Evolutionary conservation across 2,113 vertebrate species (phyloP).

Genomic region (Rhombomys opimus): DNA sequence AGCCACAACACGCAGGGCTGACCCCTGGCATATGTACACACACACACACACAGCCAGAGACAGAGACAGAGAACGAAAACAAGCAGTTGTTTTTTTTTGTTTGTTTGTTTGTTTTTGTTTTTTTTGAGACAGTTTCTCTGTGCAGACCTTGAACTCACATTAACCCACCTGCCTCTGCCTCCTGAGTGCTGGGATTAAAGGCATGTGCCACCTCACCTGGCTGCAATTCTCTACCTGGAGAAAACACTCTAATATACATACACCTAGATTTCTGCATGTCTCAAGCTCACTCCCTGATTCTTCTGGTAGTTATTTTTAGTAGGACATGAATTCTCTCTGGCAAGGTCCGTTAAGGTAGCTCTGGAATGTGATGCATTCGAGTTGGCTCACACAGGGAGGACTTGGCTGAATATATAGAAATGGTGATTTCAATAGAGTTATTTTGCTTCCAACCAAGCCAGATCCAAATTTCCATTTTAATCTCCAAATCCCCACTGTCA

Average conservation of each 20-base stretch:
- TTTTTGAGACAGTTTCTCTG: too few species aligned
- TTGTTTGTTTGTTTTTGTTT: too few species aligned
- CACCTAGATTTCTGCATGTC: background rate
- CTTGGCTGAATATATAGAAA: conserved; percentile 29
- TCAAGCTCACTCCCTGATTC: background rate
- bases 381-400: background rate
- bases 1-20: background rate
- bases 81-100: background rate
- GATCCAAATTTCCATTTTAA: conserved; percentile 14
- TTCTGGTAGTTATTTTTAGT: conserved; percentile 46
- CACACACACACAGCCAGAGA: background rate
- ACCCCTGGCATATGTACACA: background rate
- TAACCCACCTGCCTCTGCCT: too few species aligned
- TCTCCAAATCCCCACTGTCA: background rate
- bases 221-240: background rate
- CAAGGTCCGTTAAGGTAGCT: conserved; percentile 32
- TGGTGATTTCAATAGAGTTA: background rate
- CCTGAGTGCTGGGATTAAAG: too few species aligned
- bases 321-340: background rate
- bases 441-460: conserved; percentile 35
- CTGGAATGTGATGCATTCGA: background rate
- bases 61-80: background rate
- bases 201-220: too few species aligned
- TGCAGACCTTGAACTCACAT: too few species aligned
- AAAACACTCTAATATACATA: background rate